phyloP scores from a whole-genome alignment of 2,888 invertebrate genomes.

The Adineta ricciae region DNA sequence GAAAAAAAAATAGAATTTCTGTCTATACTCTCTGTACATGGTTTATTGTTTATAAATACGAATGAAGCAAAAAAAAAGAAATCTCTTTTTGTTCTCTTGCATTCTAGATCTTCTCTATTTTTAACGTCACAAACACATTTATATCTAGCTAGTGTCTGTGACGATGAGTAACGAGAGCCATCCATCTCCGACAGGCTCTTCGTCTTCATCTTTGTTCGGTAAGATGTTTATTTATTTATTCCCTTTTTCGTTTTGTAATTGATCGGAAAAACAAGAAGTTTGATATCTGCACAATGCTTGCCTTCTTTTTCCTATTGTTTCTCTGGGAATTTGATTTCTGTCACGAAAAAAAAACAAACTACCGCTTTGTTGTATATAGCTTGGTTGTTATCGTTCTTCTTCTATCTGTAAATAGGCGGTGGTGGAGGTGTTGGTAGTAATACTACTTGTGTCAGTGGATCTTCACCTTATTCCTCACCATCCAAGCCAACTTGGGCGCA shows the following conservation, averaged over 20 bases:
- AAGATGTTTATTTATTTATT: conserved; percentile 12
- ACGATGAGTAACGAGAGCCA: conserved; percentile 15
- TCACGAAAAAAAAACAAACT: neutral
- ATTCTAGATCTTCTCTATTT: neutral
- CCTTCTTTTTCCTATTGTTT: neutral
- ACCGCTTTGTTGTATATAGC: neutral
- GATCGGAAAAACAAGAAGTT: neutral
- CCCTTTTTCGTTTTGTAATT: neutral
- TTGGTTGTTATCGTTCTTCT: neutral
- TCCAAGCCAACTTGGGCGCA: conserved; percentile 10
- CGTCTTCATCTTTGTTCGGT: neutral
- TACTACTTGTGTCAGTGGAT: neutral
- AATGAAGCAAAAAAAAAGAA: neutral
- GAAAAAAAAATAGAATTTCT: neutral
- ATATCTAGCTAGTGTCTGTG: neutral
- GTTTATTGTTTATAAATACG: neutral
- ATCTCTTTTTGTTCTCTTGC: neutral
- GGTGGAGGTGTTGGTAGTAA: neutral
- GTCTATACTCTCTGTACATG: neutral
- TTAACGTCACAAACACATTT: neutral
- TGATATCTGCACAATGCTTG: neutral
- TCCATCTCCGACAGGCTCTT: neutral
- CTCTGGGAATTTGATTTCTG: neutral
- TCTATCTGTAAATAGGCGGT: conserved; percentile 9
- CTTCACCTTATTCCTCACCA: neutral